Base-by-base conservation (phyloP, 2,888 invertebrate genomes). In the Lacanobia wlatinum region DNA sequence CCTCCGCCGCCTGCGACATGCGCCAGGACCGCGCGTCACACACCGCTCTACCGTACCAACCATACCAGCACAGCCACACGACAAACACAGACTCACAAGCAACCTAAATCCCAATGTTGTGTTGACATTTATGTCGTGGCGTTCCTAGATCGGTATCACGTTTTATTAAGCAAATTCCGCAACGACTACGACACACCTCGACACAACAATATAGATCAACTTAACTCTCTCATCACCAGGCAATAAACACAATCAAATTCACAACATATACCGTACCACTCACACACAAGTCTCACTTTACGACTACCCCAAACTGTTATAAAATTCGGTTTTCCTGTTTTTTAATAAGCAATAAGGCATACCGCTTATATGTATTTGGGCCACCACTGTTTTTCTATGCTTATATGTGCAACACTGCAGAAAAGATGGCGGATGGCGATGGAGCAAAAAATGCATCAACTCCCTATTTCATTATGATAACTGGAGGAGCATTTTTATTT, bases 1-100 rank as follows among this genome's bases (percentile, higher is more conserved):
- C 97, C 86, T 98, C 98, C 78, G 87, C 90, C 88, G 88, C 34
- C 34, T 34, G 34, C 6, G 28, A 34, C 34, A 34, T 34, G 82
- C 43, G 88, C 78, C 84, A 80, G 84, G 78, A 86, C 77, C 83
- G 80, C 78, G 66, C 69, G 61, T 71, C 80, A 77, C 76, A 78
- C 82, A 65, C 69, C 59, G 28, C 46, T 10, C 43, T 12, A 38
- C 48, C 66, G 18, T 43, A 52, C 59, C 70, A 9, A n/a, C 10
- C 68, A 8, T 50, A 52, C 69, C 14, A 21, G 56, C 50, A 56
- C 53, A 14, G 23, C 38, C 73, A 40, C 59, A 59, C 70, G 21
- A 52, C 12, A 38, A 12, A 18, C 53, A 18, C 53, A 18, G 48
- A 14, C 52, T 12, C 64, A 34, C 60, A 38, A n/a, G 21, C 60